Base-by-base conservation (phyloP, 2,888 invertebrate genomes). In the Hyalella azteca region DNA sequence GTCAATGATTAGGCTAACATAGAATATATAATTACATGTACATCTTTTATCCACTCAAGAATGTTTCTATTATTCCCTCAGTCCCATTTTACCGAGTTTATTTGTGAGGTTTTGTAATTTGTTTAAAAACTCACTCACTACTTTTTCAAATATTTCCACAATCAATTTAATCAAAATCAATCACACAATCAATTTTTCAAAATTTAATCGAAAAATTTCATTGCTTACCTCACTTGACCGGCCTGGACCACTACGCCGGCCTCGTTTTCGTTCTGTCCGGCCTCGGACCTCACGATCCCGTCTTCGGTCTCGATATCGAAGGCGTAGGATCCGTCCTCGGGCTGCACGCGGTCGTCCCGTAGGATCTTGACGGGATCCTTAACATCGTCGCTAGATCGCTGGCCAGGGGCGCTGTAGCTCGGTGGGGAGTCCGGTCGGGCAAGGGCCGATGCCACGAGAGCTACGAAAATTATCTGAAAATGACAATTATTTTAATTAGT, bases 301-400 rank as follows among this genome's bases (percentile, higher is more conserved):
- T 79, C 79, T 36, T 66, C 73, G 1, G 73, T 73, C 49, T 79
- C 79, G 48, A 66, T 48, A 26, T 79, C 66, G 66, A 79, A 79
- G 32, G 73, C 45, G 45, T 79, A 79, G 59, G 73, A 73, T 3
- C 79, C 79, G 73, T 48, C 79, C 13, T 41, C 48, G 26, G 79
- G 79, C 41, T 66, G 49, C 26, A 73, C 39, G 15, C 79, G 32
- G 39, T 79, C 79, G 48, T 79, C 79, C 3, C 79, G 48, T 9
- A 79, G 39, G 73, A 79, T 79, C 22, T 32, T 32, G n/a, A 73
- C 0, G 11, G 26, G 41, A n/a, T n/a, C n/a, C n/a, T n/a, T n/a
- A n/a, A n/a, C n/a, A 19, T 22, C 32, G 32, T 29, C 39, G 36
- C 3, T 32, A 26, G 79, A 36, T n/a, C 45, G 11, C 9, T 15